These are phyloP conservation scores for Eupelmus urozonus DNA, from an alignment of 2,888 invertebrate genomes.

Conservation along the genomic window DNA sequence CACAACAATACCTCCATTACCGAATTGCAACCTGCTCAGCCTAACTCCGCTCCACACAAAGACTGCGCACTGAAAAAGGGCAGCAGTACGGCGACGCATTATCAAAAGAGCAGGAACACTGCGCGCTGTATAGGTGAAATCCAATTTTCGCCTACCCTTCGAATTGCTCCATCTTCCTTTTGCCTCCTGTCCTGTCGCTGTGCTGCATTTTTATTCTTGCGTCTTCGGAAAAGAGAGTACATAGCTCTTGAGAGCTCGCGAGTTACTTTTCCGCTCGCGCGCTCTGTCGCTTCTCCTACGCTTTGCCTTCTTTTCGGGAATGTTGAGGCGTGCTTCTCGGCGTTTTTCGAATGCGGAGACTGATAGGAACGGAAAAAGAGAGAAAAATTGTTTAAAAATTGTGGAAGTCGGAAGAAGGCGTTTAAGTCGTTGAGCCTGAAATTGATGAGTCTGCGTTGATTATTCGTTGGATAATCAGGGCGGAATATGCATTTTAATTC, in stretches of 20 bases:
- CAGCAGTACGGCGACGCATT: not conserved
- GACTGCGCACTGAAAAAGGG: no score
- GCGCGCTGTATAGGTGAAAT: slow-evolving; percentile 26
- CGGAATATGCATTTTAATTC: no score
- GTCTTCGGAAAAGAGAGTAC: not conserved
- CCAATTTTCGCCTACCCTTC: slow-evolving; percentile 55
- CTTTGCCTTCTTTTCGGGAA: not conserved
- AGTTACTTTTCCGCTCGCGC: slow-evolving; percentile 35
- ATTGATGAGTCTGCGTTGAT: no score
- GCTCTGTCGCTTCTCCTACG: not conserved
- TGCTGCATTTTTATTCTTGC: slow-evolving; percentile 16
- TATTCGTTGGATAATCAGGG: no score
- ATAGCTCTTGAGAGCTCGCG: slow-evolving; percentile 23
- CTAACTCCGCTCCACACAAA: not conserved
- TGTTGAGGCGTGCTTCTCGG: slow-evolving; percentile 7
- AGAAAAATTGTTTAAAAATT: slow-evolving; percentile 30
- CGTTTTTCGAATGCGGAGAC: slow-evolving; percentile 17
- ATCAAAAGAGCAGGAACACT: not conserved
- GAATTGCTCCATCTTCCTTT: slow-evolving; percentile 59
- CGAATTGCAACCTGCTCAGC: no score
- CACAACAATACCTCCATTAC: no score
- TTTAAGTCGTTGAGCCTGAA: no score
- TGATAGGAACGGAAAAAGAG: not conserved
- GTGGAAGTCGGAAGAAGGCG: not conserved
- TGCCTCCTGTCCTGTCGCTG: slow-evolving; percentile 8